Base-by-base conservation (phyloP, 2,113 vertebrate genomes). In the Danionella cerebrum region DNA sequence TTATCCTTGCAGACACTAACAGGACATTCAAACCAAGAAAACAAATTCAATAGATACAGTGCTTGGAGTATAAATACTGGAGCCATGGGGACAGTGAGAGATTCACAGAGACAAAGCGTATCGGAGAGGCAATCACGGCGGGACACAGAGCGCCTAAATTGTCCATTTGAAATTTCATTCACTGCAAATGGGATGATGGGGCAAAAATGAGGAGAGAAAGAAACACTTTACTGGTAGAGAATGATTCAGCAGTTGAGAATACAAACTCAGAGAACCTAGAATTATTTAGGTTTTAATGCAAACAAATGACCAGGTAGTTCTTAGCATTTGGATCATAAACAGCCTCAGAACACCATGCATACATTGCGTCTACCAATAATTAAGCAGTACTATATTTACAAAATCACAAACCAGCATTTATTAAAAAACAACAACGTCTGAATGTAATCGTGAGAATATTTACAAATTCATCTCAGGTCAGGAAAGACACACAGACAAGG, bases 391-490 rank as follows among this genome's bases (percentile, higher is more conserved):
- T 75, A 71, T 19, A 51, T 64, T 75, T 67, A 68, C 42, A 67
- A 62, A 75, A 35, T 36, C 47, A 63, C 9, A 14, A 29, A 63
- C 7, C 27, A 51, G 62, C 47, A 25, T 66, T 7, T 31, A 44
- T 45, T 24, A 3, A 5, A 66, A 11, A 8, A 39, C 59, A 57
- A 41, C 63, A 69, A 36, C 18, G 29, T 84, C 66, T 78, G 75
- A 81, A 83, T 80, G 73, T 79, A 83, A 83, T 83, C 79, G 79
- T 79, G 29, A 75, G 81, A 81, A 53, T 67, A 82, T 83, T 80
- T 80, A 81, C 82, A 74, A 42, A 85, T 80, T 72, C 73, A 70
- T 78, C 78, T 80, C 80, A 84, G 81, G 79, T 84, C 78, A 82
- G 41, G 39, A 63, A 54, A 45, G 16, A 65, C 50, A 65, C 47